Percentiles rank a stretch among this genome's conserved stretches.
Evolutionary conservation across 2,113 vertebrate genomes (phyloP).

Genomic region (Nerophis lumbriciformis): DNA sequence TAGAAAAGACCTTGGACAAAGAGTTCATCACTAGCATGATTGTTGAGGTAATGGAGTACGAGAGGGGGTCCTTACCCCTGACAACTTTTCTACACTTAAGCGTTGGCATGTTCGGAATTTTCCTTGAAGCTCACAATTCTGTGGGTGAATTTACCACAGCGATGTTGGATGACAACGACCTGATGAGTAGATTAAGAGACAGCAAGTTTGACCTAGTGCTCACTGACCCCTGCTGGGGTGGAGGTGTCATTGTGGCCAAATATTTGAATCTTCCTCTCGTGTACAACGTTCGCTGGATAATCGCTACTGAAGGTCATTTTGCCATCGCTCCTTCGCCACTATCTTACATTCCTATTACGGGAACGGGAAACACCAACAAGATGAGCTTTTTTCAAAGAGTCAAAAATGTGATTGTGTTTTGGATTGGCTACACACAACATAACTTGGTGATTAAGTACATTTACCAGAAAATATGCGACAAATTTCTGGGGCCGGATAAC

Average conservation of each 20-base stretch:
- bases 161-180: slow-evolving; percentile 29
- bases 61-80: slow-evolving; percentile 25
- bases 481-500: slow-evolving; percentile 53
- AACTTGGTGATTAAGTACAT: not conserved
- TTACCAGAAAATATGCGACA: slow-evolving; percentile 39
- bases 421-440: not conserved
- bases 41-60: not conserved
- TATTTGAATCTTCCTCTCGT: slow-evolving; percentile 65
- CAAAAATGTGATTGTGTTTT: slow-evolving; percentile 42
- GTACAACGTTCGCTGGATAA: slow-evolving; percentile 62
- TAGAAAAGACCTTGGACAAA: slow-evolving; percentile 15
- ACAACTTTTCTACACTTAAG: not conserved
- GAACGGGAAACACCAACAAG: slow-evolving; percentile 47
- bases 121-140: not conserved
- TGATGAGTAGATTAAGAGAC: slow-evolving; percentile 35
- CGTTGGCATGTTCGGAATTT: not conserved
- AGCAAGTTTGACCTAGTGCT: slow-evolving; percentile 60
- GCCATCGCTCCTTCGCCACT: slow-evolving; percentile 58
- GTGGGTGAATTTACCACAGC: slow-evolving; percentile 13
- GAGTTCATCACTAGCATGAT: not conserved
- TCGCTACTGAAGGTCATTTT: slow-evolving; percentile 48
- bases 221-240: slow-evolving; percentile 52
- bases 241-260: slow-evolving; percentile 56
- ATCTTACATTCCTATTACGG: slow-evolving; percentile 60
- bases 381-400: slow-evolving; percentile 71